These are phyloP conservation scores for Bujurquina vittata DNA, from an alignment of 2,113 vertebrate genomes.

Conservation along the genomic window DNA sequence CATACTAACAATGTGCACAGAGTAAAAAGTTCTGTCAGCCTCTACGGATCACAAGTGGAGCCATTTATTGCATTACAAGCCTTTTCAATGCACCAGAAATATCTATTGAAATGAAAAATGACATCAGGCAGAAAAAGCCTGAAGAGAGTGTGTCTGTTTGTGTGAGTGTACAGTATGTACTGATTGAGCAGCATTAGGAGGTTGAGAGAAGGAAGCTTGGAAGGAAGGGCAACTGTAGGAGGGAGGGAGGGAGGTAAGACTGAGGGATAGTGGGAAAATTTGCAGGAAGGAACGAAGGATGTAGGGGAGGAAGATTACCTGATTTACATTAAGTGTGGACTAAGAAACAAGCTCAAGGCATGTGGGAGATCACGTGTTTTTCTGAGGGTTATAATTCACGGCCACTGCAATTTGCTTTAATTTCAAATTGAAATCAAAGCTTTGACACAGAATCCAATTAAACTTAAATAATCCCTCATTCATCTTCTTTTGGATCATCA, in stretches of 20 bases:
- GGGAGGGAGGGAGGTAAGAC: background rate
- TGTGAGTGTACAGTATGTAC: background rate
- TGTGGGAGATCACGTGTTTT: background rate
- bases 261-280: background rate
- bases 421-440: slow-evolving; percentile 37
- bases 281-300: slow-evolving; percentile 8
- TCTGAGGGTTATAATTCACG: background rate
- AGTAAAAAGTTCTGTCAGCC: background rate
- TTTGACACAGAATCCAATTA: slow-evolving; percentile 1
- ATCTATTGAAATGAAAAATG: background rate
- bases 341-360: background rate
- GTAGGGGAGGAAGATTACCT: background rate
- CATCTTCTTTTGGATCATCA: background rate
- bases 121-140: background rate
- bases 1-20: background rate
- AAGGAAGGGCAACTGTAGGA: background rate
- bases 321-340: background rate
- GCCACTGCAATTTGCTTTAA: slow-evolving; percentile 8
- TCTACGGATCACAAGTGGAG: background rate
- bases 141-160: background rate
- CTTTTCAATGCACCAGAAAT: background rate
- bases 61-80: background rate
- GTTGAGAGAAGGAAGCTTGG: background rate
- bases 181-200: background rate
- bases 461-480: background rate